Conservation (phyloP, 2,888 invertebrate genomes). For the Poecilus cupreus region DNA sequence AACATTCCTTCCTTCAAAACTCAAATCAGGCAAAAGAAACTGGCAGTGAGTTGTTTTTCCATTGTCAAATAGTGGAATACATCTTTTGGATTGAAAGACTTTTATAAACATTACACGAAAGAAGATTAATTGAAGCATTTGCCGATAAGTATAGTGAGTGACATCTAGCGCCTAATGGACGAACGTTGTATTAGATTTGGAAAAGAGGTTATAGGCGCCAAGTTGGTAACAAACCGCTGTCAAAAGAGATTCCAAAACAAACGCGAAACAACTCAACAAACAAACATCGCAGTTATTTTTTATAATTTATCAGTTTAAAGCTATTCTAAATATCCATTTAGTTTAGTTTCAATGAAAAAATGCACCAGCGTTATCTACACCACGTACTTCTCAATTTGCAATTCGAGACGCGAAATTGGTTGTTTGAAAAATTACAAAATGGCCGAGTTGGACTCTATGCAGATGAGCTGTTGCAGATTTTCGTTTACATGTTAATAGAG, state of each 20-base stretch:
- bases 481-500: slow-evolving; percentile 53
- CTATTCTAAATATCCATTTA: slow-evolving; percentile 58
- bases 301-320: slow-evolving; percentile 58
- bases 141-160: neutral
- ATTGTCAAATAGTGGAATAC: neutral
- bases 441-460: slow-evolving; percentile 44
- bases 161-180: slow-evolving; percentile 11
- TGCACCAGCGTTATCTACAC: slow-evolving; percentile 48
- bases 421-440: slow-evolving; percentile 57
- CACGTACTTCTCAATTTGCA: slow-evolving; percentile 30
- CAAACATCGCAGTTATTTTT: slow-evolving; percentile 59
- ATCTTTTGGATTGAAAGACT: neutral
- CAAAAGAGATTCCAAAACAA: slow-evolving; percentile 57
- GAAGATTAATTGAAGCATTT: too few species aligned
- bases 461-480: slow-evolving; percentile 52
- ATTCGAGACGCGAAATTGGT: slow-evolving; percentile 15
- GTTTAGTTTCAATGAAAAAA: slow-evolving; percentile 51
- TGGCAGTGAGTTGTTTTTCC: slow-evolving; percentile 25
- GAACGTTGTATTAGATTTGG: neutral
- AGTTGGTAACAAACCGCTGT: slow-evolving; percentile 49
- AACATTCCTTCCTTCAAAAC: neutral
- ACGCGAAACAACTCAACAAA: slow-evolving; percentile 55
- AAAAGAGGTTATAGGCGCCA: slow-evolving; percentile 19
- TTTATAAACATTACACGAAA: neutral
- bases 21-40: neutral